Conservation (phyloP, 92 coral and sea anemone genomes). For the Parazoanthus swiftii region DNA sequence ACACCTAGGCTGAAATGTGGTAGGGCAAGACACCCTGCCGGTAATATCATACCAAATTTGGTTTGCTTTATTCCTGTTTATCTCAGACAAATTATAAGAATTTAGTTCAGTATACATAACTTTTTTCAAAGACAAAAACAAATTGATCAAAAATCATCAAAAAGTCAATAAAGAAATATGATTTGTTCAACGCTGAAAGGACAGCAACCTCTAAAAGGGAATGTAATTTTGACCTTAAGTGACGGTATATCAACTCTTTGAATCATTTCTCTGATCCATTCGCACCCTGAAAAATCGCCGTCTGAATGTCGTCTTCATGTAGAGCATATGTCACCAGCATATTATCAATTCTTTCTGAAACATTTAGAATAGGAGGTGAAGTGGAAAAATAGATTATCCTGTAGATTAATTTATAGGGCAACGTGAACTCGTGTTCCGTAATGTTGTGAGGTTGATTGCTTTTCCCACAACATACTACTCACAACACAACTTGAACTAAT, state of each 20-base stretch:
- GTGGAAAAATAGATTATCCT: neutral
- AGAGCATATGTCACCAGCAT: constrained; percentile 32
- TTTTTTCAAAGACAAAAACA: neutral
- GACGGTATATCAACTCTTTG: neutral
- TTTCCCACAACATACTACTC: no score
- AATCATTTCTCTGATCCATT: neutral
- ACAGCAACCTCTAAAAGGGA: neutral
- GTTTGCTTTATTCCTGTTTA: neutral
- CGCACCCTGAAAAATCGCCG: constrained; percentile 5
- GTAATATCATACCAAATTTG: neutral
- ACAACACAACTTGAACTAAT: no score
- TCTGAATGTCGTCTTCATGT: constrained; percentile 31
- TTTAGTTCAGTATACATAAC: neutral
- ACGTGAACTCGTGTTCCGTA: neutral
- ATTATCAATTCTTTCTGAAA: constrained; percentile 10
- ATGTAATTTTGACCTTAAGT: neutral
- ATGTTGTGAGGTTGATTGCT: no score
- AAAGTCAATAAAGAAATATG: no score
- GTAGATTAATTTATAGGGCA: no score
- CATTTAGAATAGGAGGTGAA: constrained; percentile 6
- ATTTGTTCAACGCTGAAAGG: no score
- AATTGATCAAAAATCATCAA: neutral
- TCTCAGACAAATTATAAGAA: neutral
- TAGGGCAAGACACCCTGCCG: neutral
- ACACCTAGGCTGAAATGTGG: neutral